phyloP scores from a whole-genome alignment of 2,113 vertebrate species.

The Panurus biarmicus region DNA sequence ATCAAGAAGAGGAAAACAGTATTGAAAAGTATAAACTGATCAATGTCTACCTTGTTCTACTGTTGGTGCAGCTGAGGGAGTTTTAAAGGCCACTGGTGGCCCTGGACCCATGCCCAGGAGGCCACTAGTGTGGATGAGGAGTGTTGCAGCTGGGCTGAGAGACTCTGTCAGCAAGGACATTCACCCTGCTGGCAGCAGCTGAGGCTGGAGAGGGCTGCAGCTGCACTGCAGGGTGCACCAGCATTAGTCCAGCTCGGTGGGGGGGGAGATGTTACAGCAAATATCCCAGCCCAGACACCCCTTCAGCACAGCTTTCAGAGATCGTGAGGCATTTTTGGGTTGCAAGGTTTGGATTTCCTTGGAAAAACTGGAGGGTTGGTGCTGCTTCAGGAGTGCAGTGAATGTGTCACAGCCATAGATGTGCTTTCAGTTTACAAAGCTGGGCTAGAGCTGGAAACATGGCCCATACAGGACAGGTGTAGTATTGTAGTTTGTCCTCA shows the following conservation, averaged over 20 bases:
- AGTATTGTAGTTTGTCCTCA: not conserved
- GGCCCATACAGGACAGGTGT: not conserved
- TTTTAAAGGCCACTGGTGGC: not conserved
- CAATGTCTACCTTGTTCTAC: not conserved
- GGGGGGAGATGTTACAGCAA: not conserved
- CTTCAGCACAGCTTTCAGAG: not conserved
- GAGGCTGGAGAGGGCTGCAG: not conserved
- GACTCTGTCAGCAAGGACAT: fast-evolving
- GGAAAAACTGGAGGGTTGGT: not conserved
- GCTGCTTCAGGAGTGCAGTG: not conserved
- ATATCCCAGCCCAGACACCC: not conserved
- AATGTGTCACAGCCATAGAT: not conserved
- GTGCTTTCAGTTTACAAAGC: not conserved
- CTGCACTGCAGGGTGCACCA: not conserved
- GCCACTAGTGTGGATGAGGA: not conserved
- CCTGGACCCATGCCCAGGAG: not conserved
- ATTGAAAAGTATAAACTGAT: not conserved
- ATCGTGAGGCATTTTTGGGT: not conserved
- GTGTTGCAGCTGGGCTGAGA: not conserved
- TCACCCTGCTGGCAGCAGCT: not conserved
- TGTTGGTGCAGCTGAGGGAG: not conserved
- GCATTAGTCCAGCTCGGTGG: not conserved
- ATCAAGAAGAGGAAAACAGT: not conserved
- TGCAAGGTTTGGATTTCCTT: not conserved
- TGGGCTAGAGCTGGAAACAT: not conserved